Conservation (phyloP, 2,888 invertebrate species). For the Arge pagana region DNA sequence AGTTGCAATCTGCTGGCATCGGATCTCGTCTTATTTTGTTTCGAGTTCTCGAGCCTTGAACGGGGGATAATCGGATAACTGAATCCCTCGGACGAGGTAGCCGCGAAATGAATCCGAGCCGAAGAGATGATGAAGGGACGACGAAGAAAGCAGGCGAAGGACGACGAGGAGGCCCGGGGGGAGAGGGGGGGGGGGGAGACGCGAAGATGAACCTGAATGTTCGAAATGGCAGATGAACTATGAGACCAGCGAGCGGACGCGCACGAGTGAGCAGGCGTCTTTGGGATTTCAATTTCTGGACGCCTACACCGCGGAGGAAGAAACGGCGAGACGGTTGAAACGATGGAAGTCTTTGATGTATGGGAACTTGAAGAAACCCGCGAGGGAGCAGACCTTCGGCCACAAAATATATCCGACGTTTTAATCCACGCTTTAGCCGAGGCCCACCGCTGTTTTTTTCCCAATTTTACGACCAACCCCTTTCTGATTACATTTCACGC, state of each 20-base stretch:
- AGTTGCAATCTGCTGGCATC: background rate
- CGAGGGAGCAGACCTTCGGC: slow-evolving; percentile 4
- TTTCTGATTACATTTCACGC: slow-evolving; percentile 9
- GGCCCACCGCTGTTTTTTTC: slow-evolving; percentile 9
- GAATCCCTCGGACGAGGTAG: background rate
- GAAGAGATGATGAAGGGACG: too few relatives aligned
- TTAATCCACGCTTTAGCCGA: slow-evolving; percentile 16
- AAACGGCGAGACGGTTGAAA: too few relatives aligned
- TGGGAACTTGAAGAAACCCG: slow-evolving; percentile 11
- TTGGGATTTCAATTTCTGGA: too few relatives aligned
- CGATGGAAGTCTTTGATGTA: background rate
- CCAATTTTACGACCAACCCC: slow-evolving; percentile 8
- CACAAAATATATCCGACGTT: slow-evolving; percentile 13
- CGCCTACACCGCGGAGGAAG: too few relatives aligned
- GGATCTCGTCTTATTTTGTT: slow-evolving; percentile 10
- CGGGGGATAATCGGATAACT: slow-evolving; percentile 2
- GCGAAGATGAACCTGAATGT: background rate
- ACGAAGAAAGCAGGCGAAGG: too few relatives aligned
- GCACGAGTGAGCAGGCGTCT: too few relatives aligned
- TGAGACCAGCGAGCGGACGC: too few relatives aligned
- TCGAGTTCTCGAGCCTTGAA: background rate
- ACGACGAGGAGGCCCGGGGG: too few relatives aligned
- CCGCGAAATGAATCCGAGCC: background rate
- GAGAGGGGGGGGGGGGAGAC: background rate
- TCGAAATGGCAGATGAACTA: too few relatives aligned